Percentiles rank a stretch among this genome's conserved stretches.
These are phyloP conservation scores for Lasioglossum pauxillum DNA, from an alignment of 2,888 invertebrate genomes.

Conservation along the genomic window DNA sequence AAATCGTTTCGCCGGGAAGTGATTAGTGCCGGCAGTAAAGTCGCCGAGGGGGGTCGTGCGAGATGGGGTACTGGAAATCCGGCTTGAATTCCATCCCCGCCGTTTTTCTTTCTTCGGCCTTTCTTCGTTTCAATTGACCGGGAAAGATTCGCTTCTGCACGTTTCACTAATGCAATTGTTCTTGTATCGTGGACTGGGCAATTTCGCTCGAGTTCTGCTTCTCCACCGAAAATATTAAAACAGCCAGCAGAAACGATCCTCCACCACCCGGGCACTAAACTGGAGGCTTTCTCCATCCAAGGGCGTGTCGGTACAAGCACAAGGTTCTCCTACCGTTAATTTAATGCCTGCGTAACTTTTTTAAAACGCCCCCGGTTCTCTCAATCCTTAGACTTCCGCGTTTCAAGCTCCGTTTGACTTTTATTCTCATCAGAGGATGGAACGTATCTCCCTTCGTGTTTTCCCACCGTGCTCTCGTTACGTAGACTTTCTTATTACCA, in stretches of 20 bases:
- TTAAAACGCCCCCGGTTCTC: background rate
- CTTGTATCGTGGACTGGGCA: background rate
- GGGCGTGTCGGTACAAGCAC: background rate
- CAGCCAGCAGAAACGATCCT: background rate
- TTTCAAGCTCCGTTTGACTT: background rate
- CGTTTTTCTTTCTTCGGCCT: background rate
- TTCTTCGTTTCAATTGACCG: background rate
- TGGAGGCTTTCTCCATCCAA: background rate
- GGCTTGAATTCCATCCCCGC: constrained; percentile 47
- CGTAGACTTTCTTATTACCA: background rate
- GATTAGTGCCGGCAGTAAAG: constrained; percentile 72
- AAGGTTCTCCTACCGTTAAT: background rate
- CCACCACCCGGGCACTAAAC: background rate
- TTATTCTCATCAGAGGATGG: background rate
- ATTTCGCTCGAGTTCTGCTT: too few relatives aligned
- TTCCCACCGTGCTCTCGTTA: background rate
- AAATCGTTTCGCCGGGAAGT: constrained; percentile 71
- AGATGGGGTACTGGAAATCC: constrained; percentile 39
- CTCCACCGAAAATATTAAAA: too few relatives aligned
- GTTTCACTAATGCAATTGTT: background rate
- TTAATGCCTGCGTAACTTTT: background rate
- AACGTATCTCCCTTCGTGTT: background rate
- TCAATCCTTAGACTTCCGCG: background rate
- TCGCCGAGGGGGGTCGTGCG: constrained; percentile 30
- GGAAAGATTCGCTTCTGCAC: background rate